Evolutionary conservation across 2,797 vertebrate species (phyloP).

Genomic region (Melopsittacus undulatus): DNA sequence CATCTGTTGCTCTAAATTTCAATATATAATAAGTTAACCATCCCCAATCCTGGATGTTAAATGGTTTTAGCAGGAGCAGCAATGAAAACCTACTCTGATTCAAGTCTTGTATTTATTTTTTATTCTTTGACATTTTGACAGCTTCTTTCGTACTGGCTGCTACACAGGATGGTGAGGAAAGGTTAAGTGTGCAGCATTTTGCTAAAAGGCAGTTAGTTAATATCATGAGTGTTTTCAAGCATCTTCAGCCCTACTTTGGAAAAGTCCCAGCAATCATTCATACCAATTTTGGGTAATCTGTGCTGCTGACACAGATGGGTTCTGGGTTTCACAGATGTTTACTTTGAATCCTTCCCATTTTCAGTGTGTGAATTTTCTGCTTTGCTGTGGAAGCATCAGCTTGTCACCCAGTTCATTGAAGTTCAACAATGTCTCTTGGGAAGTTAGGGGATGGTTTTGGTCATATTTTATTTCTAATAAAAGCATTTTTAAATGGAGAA

Average conservation of each 20-base stretch:
- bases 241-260: neutral
- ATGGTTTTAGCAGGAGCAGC: neutral
- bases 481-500: neutral
- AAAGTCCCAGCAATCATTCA: neutral
- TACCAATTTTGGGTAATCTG: neutral
- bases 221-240: neutral
- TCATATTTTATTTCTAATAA: neutral
- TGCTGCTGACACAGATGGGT: neutral
- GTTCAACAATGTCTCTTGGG: neutral
- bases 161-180: neutral
- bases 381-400: neutral
- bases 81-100: neutral
- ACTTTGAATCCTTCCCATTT: neutral
- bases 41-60: neutral
- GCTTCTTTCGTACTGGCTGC: slow-evolving; percentile 5
- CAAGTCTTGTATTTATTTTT: slow-evolving; percentile 8
- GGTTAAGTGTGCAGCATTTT: neutral
- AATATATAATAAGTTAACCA: neutral
- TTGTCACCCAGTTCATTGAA: neutral
- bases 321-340: neutral
- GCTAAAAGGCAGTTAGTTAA: neutral
- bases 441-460: neutral
- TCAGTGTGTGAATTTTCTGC: neutral
- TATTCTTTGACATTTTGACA: slow-evolving; percentile 27
- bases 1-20: neutral